These are phyloP conservation scores for Sitta carolinensis DNA, from an alignment of 2,797 vertebrate genomes.

Conservation along the genomic window DNA sequence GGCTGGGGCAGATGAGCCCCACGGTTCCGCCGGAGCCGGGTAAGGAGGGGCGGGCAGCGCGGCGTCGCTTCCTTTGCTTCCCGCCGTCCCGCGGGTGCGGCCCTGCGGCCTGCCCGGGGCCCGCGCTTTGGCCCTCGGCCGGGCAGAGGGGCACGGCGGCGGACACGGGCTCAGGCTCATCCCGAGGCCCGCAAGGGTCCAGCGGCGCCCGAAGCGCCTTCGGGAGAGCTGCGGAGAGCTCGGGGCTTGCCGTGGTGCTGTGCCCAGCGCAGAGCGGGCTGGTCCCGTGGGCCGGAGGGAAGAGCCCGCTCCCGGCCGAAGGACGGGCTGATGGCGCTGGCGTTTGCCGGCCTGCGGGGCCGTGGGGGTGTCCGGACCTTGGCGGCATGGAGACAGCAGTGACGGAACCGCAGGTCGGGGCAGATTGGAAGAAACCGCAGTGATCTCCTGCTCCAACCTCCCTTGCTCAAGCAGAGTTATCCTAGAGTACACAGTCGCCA, in stretches of 20 bases:
- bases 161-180: neutral
- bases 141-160: neutral
- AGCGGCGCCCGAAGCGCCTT: neutral
- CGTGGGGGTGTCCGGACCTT: rapidly evolving
- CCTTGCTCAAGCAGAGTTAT: neutral
- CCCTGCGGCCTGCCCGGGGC: too few species aligned
- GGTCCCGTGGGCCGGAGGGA: neutral
- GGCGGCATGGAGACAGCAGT: too few species aligned
- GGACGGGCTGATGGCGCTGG: neutral
- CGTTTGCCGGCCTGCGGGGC: neutral
- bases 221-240: neutral
- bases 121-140: neutral
- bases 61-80: too few species aligned
- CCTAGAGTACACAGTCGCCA: neutral
- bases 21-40: neutral
- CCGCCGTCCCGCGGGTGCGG: neutral
- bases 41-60: neutral
- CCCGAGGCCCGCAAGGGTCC: neutral
- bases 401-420: neutral
- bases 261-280: neutral
- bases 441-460: too few species aligned
- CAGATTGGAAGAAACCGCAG: too few species aligned
- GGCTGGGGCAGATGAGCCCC: neutral
- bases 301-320: neutral
- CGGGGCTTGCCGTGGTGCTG: neutral